phyloP scores from a whole-genome alignment of 2,888 invertebrate genomes.

The Yponomeuta plumbellus region DNA sequence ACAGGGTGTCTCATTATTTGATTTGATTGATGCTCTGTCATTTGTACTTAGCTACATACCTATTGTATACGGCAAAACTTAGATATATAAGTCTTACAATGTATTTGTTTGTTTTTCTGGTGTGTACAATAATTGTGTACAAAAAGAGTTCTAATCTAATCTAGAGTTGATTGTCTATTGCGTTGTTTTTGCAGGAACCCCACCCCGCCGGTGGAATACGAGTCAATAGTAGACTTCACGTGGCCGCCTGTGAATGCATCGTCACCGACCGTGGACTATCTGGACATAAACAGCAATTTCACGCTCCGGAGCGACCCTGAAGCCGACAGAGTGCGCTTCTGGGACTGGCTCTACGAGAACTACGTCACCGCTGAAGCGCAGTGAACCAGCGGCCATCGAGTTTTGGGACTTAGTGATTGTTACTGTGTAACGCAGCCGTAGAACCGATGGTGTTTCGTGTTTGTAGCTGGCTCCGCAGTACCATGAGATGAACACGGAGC shows the following conservation, averaged over 20 bases:
- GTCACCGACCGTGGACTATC: conserved; percentile 48
- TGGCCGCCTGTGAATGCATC: conserved; percentile 72
- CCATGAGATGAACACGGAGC: neutral
- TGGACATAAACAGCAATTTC: conserved; percentile 74
- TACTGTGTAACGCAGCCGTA: conserved; percentile 11
- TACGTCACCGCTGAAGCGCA: conserved; percentile 30
- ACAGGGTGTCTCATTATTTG: no score
- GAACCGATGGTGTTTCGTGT: neutral
- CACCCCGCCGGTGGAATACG: conserved; percentile 70
- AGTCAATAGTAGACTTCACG: conserved; percentile 63
- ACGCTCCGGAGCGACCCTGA: conserved; percentile 72
- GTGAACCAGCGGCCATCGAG: neutral
- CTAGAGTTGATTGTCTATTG: no score
- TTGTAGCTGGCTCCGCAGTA: neutral
- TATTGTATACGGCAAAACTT: no score
- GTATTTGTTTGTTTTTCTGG: no score
- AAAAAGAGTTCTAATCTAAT: no score
- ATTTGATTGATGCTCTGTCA: no score
- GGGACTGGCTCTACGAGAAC: conserved; percentile 71
- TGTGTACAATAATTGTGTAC: no score
- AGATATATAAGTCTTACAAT: no score
- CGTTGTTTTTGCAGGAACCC: conserved; percentile 56
- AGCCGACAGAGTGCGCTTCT: conserved; percentile 70
- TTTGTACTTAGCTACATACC: no score
- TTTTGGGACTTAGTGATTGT: conserved; percentile 12